Evolutionary conservation across 1,140 invertebrate genomes (phyloP).

Genomic region (Solen grandis): DNA sequence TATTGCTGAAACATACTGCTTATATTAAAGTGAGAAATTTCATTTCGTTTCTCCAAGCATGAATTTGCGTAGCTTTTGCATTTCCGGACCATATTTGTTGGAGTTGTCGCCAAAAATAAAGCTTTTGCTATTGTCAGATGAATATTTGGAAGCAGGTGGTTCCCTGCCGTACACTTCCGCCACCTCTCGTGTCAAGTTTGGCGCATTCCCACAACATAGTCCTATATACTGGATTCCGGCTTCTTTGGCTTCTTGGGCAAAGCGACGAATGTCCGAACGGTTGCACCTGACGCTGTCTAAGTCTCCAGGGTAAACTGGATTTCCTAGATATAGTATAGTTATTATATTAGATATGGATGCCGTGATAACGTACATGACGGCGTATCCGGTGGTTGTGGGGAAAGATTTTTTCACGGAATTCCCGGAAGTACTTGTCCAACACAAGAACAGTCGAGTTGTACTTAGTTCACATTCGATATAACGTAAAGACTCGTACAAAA

Average conservation of each 20-base stretch:
- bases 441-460: too few relatives aligned
- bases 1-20: too few relatives aligned
- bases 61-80: too few relatives aligned
- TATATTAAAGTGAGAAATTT: too few relatives aligned
- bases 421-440: neutral
- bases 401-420: neutral
- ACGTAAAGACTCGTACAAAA: too few relatives aligned
- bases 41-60: neutral
- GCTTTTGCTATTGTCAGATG: slow-evolving; percentile 50
- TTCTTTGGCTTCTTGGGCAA: slow-evolving; percentile 59
- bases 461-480: too few relatives aligned
- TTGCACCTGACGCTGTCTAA: slow-evolving; percentile 35
- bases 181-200: slow-evolving; percentile 62
- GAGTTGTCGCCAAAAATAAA: slow-evolving; percentile 58
- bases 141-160: slow-evolving; percentile 60
- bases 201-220: slow-evolving; percentile 69
- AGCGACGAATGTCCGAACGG: slow-evolving; percentile 60
- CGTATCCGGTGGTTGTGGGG: neutral
- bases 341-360: too few relatives aligned
- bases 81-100: too few relatives aligned
- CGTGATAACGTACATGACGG: neutral
- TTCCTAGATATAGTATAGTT: neutral
- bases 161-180: slow-evolving; percentile 63
- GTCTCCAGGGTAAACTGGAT: slow-evolving; percentile 17
- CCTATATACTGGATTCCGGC: slow-evolving; percentile 71